phyloP scores from a whole-genome alignment of 2,113 vertebrate genomes.

The Bujurquina vittata region DNA sequence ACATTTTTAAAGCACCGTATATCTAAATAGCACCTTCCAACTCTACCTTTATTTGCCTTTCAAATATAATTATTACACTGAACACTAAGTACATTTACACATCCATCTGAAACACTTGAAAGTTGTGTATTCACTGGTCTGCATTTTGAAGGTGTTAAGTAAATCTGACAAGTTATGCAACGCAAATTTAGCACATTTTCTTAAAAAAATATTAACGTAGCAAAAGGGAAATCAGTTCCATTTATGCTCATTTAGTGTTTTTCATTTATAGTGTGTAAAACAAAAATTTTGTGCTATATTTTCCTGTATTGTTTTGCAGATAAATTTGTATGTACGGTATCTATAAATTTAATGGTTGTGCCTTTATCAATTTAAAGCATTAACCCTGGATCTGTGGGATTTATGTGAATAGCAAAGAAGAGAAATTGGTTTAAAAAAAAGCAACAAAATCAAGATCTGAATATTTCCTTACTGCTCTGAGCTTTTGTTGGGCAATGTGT shows the following conservation, averaged over 20 bases:
- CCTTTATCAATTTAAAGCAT: background rate
- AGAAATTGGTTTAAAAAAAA: background rate
- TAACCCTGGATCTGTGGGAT: background rate
- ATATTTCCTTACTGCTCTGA: background rate
- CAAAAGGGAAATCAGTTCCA: background rate
- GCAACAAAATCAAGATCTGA: background rate
- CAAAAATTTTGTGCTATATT: too few relatives aligned
- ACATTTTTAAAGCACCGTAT: background rate
- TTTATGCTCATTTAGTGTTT: background rate
- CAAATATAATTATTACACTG: background rate
- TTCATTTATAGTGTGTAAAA: background rate
- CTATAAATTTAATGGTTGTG: too few relatives aligned
- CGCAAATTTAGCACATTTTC: background rate
- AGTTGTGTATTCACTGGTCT: background rate
- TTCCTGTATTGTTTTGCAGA: too few relatives aligned
- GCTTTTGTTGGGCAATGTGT: too few relatives aligned
- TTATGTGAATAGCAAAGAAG: background rate
- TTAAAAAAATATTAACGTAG: background rate
- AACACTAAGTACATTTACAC: background rate
- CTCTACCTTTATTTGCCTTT: too few relatives aligned
- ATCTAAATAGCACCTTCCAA: background rate
- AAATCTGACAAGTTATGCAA: background rate
- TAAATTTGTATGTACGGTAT: too few relatives aligned
- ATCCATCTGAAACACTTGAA: background rate
- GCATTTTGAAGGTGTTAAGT: background rate